Conservation (phyloP, 2,888 invertebrate genomes). For the Melieria picta region DNA sequence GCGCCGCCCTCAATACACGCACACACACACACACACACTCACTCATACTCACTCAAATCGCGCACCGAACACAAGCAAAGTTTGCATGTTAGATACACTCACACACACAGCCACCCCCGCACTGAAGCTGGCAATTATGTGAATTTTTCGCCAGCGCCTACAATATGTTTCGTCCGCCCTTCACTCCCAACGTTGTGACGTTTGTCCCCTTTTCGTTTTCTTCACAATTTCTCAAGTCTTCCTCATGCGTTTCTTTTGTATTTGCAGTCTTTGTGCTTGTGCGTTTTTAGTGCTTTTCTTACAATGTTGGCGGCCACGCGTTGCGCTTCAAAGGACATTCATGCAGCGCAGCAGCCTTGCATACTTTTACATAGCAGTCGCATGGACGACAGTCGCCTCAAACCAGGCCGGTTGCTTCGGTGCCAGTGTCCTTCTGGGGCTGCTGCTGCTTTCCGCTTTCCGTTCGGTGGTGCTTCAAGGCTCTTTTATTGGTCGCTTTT, state of each 20-base stretch:
- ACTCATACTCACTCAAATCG: not conserved
- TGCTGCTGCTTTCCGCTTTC: not conserved
- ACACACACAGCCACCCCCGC: not conserved
- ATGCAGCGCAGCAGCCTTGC: too few relatives aligned
- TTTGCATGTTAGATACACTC: not conserved
- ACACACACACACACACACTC: not conserved
- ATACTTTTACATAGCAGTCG: too few relatives aligned
- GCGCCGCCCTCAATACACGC: not conserved
- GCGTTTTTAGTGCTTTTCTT: too few relatives aligned
- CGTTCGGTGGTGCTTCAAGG: too few relatives aligned
- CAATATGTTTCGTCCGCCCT: slow-evolving; percentile 1
- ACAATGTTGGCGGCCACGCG: too few relatives aligned
- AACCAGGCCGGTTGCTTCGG: too few relatives aligned
- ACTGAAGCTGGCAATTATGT: not conserved
- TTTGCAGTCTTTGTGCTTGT: not conserved
- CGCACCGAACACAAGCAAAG: not conserved
- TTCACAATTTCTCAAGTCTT: not conserved
- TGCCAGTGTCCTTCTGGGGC: not conserved
- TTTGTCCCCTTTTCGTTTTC: not conserved
- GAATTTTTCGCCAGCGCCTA: not conserved
- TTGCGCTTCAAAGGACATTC: too few relatives aligned
- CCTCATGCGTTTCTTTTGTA: not conserved
- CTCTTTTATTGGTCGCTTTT: too few relatives aligned
- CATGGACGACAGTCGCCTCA: too few relatives aligned
- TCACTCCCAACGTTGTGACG: not conserved